phyloP scores from a whole-genome alignment of 2,888 invertebrate species.

The Mechanitis mazaeus region DNA sequence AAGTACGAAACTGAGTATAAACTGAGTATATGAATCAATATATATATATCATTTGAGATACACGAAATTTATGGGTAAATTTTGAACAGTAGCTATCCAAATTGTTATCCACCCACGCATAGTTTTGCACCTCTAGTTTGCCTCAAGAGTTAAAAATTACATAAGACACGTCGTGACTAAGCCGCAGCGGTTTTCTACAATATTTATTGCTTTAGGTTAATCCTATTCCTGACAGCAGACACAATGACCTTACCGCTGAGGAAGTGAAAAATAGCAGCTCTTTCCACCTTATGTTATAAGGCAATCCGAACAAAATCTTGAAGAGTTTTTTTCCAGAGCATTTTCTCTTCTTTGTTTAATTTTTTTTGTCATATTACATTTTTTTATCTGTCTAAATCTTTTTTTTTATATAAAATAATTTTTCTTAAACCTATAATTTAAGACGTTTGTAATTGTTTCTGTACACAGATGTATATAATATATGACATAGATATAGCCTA shows the following conservation, averaged over 20 bases:
- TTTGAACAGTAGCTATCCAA: neutral
- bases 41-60: neutral
- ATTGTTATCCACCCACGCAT: neutral
- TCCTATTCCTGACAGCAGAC: slow-evolving; percentile 26
- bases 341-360: neutral
- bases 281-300: slow-evolving; percentile 22
- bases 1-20: neutral
- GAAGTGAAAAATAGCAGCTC: slow-evolving; percentile 25
- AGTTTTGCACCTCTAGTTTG: neutral
- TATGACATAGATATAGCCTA: neutral
- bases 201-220: slow-evolving; percentile 28
- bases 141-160: slow-evolving; percentile 18
- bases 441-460: too few relatives aligned
- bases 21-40: too few relatives aligned
- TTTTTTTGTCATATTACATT: neutral
- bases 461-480: too few relatives aligned
- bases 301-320: neutral
- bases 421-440: too few relatives aligned
- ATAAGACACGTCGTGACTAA: slow-evolving; percentile 27
- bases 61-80: neutral
- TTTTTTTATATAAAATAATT: too few relatives aligned
- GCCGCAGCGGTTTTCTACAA: slow-evolving; percentile 22
- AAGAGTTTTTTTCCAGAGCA: neutral
- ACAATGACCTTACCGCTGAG: slow-evolving; percentile 23
- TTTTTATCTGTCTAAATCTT: too few relatives aligned